Evolutionary conservation across 2,113 vertebrate genomes (phyloP).

Genomic region (Oxyura jamaicensis): DNA sequence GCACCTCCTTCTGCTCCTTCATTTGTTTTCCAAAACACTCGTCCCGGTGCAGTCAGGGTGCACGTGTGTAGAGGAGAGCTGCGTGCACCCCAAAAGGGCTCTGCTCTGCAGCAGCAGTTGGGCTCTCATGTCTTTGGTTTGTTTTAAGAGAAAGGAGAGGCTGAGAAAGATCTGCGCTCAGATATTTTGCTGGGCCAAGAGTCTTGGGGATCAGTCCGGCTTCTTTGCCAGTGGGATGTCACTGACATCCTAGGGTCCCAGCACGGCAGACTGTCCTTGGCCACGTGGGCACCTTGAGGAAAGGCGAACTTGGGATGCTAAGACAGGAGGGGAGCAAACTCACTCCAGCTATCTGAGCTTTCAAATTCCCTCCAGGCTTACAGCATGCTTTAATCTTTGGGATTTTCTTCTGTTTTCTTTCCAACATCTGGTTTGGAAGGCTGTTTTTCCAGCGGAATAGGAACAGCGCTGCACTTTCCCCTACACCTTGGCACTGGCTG

Average conservation of each 20-base stretch:
- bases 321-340: background rate
- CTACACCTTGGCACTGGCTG: background rate
- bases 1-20: background rate
- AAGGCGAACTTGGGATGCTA: background rate
- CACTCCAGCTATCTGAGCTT: background rate
- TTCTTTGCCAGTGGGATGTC: accelerated
- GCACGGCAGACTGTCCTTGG: background rate
- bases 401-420: background rate
- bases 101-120: accelerated
- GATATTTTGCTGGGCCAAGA: background rate
- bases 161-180: background rate
- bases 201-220: background rate
- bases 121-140: background rate
- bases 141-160: background rate
- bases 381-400: background rate
- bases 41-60: accelerated
- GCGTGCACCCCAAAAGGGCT: background rate
- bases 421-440: background rate
- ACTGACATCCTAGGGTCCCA: background rate
- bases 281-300: background rate
- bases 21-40: slow-evolving; percentile 9
- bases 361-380: background rate
- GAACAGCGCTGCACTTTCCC: background rate
- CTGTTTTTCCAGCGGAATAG: background rate
- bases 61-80: accelerated